Percentiles rank a stretch among this genome's conserved stretches.
Evolutionary conservation across 1,140 invertebrate species (phyloP).

Genomic region (Gryllus bimaculatus): DNA sequence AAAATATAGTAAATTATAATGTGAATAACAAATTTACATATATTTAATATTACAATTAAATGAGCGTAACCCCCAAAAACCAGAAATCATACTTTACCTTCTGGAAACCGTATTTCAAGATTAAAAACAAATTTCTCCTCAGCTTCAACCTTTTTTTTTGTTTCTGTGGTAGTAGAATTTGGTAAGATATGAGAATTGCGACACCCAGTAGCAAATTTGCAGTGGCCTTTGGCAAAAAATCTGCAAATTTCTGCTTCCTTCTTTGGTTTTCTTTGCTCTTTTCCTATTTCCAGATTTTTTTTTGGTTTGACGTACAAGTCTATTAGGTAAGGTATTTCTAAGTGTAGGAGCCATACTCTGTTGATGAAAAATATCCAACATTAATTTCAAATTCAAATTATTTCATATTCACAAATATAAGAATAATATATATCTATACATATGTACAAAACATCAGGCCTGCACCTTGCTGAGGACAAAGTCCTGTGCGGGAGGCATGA

Average conservation of each 20-base stretch:
- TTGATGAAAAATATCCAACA: neutral
- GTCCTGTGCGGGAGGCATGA: too few species aligned
- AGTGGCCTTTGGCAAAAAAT: conserved; percentile 54
- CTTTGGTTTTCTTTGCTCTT: conserved; percentile 40
- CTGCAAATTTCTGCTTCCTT: conserved; percentile 50
- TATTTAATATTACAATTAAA: too few species aligned
- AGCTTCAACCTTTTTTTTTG: neutral
- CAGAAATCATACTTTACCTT: conserved; percentile 36
- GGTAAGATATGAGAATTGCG: conserved; percentile 54
- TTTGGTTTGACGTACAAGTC: neutral
- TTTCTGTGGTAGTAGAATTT: conserved; percentile 23
- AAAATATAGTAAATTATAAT: too few species aligned
- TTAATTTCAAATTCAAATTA: too few species aligned
- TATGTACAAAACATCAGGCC: too few species aligned
- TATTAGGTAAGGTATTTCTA: neutral
- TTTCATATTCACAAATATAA: too few species aligned
- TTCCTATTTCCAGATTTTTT: conserved; percentile 27
- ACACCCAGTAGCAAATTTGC: conserved; percentile 59
- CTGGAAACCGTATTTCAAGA: conserved; percentile 62
- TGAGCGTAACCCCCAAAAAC: neutral
- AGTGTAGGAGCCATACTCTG: neutral
- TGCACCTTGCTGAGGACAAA: too few species aligned
- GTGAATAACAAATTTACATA: too few species aligned
- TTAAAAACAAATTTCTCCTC: conserved; percentile 40
- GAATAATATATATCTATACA: too few species aligned